Evolutionary conservation across 2,888 invertebrate genomes (phyloP), one percentile per base, ranked within the genome.

Genomic region (Trissolcus japonicus): DNA sequence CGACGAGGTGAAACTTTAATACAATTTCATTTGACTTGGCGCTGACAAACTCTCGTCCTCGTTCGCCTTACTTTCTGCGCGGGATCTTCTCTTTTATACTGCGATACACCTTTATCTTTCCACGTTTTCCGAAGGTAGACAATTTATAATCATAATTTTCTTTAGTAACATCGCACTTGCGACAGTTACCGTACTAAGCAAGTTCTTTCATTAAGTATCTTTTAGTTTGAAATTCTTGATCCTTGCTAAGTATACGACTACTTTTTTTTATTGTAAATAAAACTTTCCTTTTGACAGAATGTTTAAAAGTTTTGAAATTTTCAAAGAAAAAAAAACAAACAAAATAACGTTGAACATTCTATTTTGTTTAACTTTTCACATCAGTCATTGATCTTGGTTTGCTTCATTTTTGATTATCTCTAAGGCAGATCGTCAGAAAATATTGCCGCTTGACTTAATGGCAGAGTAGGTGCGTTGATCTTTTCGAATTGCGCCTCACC

Each of bases 21-120:
- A 88, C 88, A 88, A 88, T 88, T 88, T 88, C 88, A 88, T 88
- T 88, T 88, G 87, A 82, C 83, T 83, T 83, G 80, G 83, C 82
- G 86, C 88, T 88, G 88, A 88, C 88, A 88, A 88, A 88, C 85
- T 86, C 82, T 81, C 83, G 79, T 81, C 77, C 81, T 73, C 69
- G 43, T 73, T 72, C 79, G 61, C 68, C 67, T 80, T 68, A 72
- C 77, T 79, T 81, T 79, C 78, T 79, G 79, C 71, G 56, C 11
- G 56, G 61, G 53, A 56, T 50, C 54, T 29, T 75, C 43, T 63
- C 53, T 54, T 61, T 46, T 61, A 65, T 61, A 17, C 40, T 48
- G 19, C 48, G 62, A 48, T 74, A 59, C 63, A 69, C 55, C 75
- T 57, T 59, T 46, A 63, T 60, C 86, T 84, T 86, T 86, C 85